Evolutionary conservation across 2,888 invertebrate species (phyloP), one percentile per base, ranked within the genome.

Genomic region (Lucinisca nassula): DNA sequence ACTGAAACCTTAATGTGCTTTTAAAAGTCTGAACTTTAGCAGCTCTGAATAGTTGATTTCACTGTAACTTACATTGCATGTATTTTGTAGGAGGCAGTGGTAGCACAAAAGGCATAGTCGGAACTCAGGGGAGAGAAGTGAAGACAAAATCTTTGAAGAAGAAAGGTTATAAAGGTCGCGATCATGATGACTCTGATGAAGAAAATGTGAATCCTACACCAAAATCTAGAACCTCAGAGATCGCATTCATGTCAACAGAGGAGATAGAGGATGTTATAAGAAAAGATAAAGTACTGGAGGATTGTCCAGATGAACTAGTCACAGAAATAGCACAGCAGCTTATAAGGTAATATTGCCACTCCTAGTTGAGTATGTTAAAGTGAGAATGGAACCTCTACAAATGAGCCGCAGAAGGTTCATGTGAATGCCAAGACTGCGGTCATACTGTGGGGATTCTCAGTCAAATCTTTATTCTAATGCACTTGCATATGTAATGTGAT

Each of bases 101-200:
- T 10, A 91, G 92, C 61, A 92, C 91, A 37, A 99, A 99, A 97
- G 98, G 98, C 75, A 99, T 99, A 21, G 12, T 6, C 17, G 99
- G 99, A 0, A 97, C 98, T 17, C 99, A 99, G 94, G 99, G 99
- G 0, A 97, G 99, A 55, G 99, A 99, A 97, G 98, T 98, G 0
- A 99, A 99, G 97, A 99, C 98, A 0, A 99, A 98, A 95, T 98
- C 98, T 1, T 98, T 98, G 0, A 99, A 99, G 95, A 99, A 98
- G 96, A 97, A 97, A 89, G 92, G 91, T 10, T 92, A 95, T 88
- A 95, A 93, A 89, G 97, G 94, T 96, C 97, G 92, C 73, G 90
- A 79, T 24, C 97, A 97, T 78, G 97, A 97, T 92, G 98, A 98
- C 87, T 98, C 98, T 2, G 97, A 97, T 78, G 98, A 98, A 92